Conservation (phyloP, 92 coral and sea anemone species). For the Bergia puertoricense region DNA sequence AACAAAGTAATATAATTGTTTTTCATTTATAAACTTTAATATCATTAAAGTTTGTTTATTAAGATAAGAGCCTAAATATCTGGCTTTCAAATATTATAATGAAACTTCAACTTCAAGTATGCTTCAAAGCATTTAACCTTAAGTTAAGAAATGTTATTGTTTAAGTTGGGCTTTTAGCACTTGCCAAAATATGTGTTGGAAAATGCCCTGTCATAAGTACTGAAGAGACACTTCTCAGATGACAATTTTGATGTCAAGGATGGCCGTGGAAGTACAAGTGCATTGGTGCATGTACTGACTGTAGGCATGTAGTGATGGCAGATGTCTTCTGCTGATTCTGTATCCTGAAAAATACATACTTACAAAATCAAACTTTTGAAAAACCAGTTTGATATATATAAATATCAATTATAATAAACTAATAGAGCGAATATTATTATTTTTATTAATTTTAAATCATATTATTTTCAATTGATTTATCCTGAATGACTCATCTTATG, state of each 20-base stretch:
- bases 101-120: too few relatives aligned
- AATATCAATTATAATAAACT: background rate
- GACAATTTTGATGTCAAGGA: constrained; percentile 15
- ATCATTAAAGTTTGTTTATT: too few relatives aligned
- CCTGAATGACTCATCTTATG: too few relatives aligned
- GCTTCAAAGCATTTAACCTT: too few relatives aligned
- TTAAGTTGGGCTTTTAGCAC: background rate
- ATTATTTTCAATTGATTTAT: too few relatives aligned
- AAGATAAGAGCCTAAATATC: too few relatives aligned
- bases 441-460: background rate
- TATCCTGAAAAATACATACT: background rate
- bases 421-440: background rate
- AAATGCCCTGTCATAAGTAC: background rate
- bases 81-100: too few relatives aligned
- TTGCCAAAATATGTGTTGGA: constrained; percentile 2
- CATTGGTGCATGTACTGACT: constrained; percentile 40
- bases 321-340: constrained; percentile 24
- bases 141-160: too few relatives aligned
- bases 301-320: constrained; percentile 33
- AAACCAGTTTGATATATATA: background rate
- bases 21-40: too few relatives aligned
- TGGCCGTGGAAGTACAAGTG: constrained; percentile 20
- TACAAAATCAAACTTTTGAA: background rate
- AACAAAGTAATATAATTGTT: too few relatives aligned
- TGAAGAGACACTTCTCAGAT: background rate